Percentiles rank a stretch among this genome's conserved stretches.
Evolutionary conservation across 2,113 vertebrate genomes (phyloP).

Genomic region (Psephotus haematonotus): DNA sequence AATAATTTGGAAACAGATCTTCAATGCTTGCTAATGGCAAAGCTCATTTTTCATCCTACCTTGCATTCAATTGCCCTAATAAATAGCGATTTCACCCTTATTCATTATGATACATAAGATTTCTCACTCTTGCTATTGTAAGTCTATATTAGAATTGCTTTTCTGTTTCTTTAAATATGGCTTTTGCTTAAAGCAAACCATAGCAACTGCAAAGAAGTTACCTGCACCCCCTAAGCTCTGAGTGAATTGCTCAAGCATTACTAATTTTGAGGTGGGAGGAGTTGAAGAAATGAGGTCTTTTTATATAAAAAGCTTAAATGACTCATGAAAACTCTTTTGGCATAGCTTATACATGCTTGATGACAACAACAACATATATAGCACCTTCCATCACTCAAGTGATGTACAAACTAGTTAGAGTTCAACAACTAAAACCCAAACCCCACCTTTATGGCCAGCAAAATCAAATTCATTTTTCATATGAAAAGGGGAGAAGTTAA

Average conservation of each 20-base stretch:
- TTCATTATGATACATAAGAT: background rate
- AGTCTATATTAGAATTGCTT: background rate
- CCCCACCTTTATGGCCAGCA: background rate
- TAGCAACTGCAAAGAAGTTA: conserved; percentile 56
- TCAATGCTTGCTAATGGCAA: background rate
- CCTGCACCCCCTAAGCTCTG: conserved; percentile 6
- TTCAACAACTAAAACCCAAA: background rate
- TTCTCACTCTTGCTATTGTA: background rate
- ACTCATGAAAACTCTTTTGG: conserved; percentile 59
- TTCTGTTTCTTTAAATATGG: conserved; percentile 27
- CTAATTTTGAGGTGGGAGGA: conserved; percentile 65
- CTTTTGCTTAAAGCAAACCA: conserved; percentile 46
- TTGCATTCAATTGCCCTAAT: background rate
- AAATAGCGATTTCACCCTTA: background rate
- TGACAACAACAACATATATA: conserved; percentile 39
- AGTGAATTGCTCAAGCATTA: conserved; percentile 49
- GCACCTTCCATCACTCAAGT: conserved; percentile 4
- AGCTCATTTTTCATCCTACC: background rate
- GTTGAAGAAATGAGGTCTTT: conserved; percentile 59
- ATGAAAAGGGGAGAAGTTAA: background rate
- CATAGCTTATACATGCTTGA: conserved; percentile 28
- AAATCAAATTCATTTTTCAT: background rate
- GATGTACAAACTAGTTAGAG: background rate
- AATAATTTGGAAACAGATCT: too few species aligned
- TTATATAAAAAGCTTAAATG: conserved; percentile 61